These are phyloP conservation scores for Chrysopilus asiliformis DNA, from an alignment of 2,888 invertebrate genomes.

Conservation along the genomic window DNA sequence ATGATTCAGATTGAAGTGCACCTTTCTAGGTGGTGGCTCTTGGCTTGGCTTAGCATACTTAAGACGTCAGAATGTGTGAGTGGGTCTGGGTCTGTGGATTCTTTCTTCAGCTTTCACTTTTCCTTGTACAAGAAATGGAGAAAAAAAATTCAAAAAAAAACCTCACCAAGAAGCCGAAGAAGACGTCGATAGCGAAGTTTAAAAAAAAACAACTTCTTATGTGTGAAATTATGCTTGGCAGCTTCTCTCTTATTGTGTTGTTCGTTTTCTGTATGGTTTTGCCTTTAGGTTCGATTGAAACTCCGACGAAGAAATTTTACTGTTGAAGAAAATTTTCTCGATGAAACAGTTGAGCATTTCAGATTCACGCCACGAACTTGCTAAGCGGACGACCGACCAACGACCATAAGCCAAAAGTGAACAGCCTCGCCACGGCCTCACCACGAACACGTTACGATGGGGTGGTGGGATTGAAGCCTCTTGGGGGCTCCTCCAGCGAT, in stretches of 20 bases:
- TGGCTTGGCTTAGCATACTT: too few relatives aligned
- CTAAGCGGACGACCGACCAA: too few relatives aligned
- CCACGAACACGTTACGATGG: not conserved
- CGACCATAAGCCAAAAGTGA: not conserved
- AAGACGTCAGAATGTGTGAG: too few relatives aligned
- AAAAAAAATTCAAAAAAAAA: too few relatives aligned
- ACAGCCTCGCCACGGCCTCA: not conserved
- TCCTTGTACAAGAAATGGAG: not conserved
- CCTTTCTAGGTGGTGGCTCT: too few relatives aligned
- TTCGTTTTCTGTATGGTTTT: not conserved
- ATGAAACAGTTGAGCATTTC: too few relatives aligned
- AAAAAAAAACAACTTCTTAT: not conserved
- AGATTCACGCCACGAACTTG: too few relatives aligned
- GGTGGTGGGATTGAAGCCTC: not conserved
- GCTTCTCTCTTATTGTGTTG: not conserved
- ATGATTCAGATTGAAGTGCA: too few relatives aligned
- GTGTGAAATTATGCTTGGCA: slow-evolving; percentile 3
- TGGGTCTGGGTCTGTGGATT: slow-evolving; percentile 2
- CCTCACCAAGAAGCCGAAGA: too few relatives aligned
- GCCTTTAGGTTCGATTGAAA: not conserved
- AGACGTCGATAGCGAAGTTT: too few relatives aligned
- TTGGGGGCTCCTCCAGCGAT: too few relatives aligned
- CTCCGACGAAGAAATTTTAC: not conserved
- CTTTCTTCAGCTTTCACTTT: slow-evolving; percentile 13
- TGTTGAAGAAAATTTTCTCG: too few relatives aligned